Evolutionary conservation across 1,140 invertebrate genomes (phyloP).

Genomic region (Telenomus remus): DNA sequence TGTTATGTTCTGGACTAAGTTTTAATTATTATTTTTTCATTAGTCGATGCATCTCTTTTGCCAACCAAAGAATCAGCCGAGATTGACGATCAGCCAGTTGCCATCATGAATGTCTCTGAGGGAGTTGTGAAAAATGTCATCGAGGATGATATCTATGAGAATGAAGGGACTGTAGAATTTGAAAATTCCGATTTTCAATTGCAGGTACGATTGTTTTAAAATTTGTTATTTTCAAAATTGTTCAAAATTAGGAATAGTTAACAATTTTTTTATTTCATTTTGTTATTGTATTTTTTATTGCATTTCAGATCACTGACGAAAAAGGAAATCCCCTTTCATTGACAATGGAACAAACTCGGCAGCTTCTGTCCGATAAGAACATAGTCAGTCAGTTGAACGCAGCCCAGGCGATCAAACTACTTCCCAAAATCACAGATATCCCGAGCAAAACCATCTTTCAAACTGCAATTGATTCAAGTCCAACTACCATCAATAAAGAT

Average conservation of each 20-base stretch:
- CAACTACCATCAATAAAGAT: conserved; percentile 9
- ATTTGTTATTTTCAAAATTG: too few species aligned
- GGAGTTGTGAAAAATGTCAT: conserved; percentile 52
- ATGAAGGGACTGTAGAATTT: conserved; percentile 55
- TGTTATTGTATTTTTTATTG: too few species aligned
- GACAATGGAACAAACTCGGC: conserved; percentile 80
- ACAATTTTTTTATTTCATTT: conserved; percentile 14
- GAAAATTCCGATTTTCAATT: conserved; percentile 68
- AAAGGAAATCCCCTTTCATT: conserved; percentile 82
- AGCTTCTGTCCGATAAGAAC: conserved; percentile 74
- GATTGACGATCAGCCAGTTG: conserved; percentile 29
- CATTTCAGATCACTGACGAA: conserved; percentile 79
- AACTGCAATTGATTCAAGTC: background rate
- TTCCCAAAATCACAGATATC: conserved; percentile 51
- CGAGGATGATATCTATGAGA: conserved; percentile 47
- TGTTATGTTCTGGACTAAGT: background rate
- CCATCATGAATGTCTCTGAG: conserved; percentile 60
- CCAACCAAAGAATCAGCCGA: conserved; percentile 60
- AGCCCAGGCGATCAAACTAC: conserved; percentile 69
- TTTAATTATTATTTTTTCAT: background rate
- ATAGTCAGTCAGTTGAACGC: conserved; percentile 72
- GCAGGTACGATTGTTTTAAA: conserved; percentile 65
- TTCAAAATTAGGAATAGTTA: too few species aligned
- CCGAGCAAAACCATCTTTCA: conserved; percentile 30
- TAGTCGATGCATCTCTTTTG: conserved; percentile 64